Evolutionary conservation across 2,797 vertebrate genomes (phyloP).

Genomic region (Cryptoprocta ferox): DNA sequence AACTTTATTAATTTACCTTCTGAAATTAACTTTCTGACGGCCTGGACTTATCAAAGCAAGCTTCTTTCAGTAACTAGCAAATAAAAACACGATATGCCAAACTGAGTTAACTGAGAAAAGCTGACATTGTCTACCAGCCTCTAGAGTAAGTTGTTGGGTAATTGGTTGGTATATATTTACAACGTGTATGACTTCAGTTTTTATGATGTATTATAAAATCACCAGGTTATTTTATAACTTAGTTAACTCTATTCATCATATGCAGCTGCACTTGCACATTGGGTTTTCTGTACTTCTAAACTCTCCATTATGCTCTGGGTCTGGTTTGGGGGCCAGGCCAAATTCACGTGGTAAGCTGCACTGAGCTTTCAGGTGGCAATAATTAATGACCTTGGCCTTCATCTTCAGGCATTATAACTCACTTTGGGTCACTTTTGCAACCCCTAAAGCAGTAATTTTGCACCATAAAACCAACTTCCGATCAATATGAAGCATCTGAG

Average conservation of each 20-base stretch:
- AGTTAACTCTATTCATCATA: conserved; percentile 68
- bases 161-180: conserved; percentile 45
- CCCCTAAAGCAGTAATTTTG: conserved; percentile 61
- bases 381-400: conserved; percentile 78
- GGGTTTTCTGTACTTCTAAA: conserved; percentile 67
- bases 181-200: conserved; percentile 37
- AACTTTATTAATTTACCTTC: conserved; percentile 13
- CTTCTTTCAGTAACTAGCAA: background rate
- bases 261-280: conserved; percentile 66
- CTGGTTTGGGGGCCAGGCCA: conserved; percentile 28
- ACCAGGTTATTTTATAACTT: conserved; percentile 76
- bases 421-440: conserved; percentile 57
- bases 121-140: background rate
- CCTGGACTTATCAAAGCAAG: background rate
- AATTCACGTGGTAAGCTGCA: conserved; percentile 71
- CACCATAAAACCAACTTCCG: conserved; percentile 62
- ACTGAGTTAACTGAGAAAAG: background rate
- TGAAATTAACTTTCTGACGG: conserved; percentile 27
- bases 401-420: conserved; percentile 62
- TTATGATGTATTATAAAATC: conserved; percentile 67
- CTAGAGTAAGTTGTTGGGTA: background rate
- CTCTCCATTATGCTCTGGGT: conserved; percentile 63
- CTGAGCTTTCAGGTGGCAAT: conserved; percentile 62
- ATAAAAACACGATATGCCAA: background rate
- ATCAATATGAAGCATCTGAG: conserved; percentile 66